These are phyloP conservation scores for Pseudolaguvia tuberculata DNA, from an alignment of 2,113 vertebrate genomes.

Conservation along the genomic window DNA sequence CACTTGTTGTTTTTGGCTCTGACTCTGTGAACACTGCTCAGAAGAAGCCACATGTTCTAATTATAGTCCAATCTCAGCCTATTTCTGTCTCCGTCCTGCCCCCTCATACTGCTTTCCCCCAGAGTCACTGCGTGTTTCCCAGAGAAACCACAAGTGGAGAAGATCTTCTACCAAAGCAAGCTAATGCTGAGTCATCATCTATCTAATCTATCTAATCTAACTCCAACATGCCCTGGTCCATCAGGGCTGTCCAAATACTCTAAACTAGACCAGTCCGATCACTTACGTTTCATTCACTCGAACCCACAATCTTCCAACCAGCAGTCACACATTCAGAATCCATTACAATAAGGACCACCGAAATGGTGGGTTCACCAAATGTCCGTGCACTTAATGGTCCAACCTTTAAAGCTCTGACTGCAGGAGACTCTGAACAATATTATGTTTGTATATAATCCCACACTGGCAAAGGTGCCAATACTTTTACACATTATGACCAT, in stretches of 20 bases:
- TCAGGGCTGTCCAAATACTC: no score
- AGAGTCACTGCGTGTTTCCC: conserved; percentile 62
- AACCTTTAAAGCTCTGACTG: no score
- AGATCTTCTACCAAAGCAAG: conserved; percentile 41
- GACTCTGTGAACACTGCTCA: conserved; percentile 48
- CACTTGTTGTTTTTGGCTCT: conserved; percentile 49
- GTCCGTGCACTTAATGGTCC: no score
- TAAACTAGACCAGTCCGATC: not conserved
- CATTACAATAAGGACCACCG: no score
- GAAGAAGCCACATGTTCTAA: conserved; percentile 54
- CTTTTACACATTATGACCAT: not conserved
- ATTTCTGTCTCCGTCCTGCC: conserved; percentile 57
- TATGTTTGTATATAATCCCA: not conserved
- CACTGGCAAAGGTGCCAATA: not conserved
- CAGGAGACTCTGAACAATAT: no score
- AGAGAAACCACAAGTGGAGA: conserved; percentile 56
- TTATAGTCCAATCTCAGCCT: conserved; percentile 52
- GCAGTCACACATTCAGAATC: no score
- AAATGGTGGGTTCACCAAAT: no score
- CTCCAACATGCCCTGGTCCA: no score
- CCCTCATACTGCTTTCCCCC: conserved; percentile 59
- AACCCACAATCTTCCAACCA: no score
- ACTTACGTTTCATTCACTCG: not conserved
- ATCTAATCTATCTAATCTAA: no score
- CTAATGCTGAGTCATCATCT: conserved; percentile 49